Percentiles rank a stretch among this genome's conserved stretches.
Conservation (phyloP, 2,797 vertebrate species). For the Alfaro cultratus region DNA sequence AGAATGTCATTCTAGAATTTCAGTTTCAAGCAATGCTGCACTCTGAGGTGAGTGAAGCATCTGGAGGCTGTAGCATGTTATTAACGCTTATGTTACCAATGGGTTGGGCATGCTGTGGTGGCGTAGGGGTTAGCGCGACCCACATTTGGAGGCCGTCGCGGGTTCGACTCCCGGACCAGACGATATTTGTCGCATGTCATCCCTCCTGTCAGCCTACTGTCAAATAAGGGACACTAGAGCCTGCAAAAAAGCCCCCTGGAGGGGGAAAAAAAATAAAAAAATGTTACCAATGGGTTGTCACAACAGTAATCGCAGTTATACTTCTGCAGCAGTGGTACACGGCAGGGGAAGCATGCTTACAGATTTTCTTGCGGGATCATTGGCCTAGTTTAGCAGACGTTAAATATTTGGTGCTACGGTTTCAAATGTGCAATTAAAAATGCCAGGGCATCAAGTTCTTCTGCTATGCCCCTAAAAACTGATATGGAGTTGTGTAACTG, state of each 20-base stretch:
- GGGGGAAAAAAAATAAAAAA: too few species aligned
- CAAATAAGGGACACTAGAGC: too few species aligned
- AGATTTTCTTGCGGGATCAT: neutral
- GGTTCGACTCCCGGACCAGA: too few species aligned
- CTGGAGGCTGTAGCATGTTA: neutral
- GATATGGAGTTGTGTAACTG: neutral
- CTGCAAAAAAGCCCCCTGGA: too few species aligned
- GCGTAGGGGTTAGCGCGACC: too few species aligned
- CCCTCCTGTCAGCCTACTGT: too few species aligned
- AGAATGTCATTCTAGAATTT: neutral
- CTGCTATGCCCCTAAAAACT: neutral
- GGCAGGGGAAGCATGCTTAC: neutral
- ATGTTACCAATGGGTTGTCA: neutral
- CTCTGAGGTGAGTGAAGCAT: neutral
- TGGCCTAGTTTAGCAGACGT: neutral
- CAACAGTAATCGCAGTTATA: neutral
- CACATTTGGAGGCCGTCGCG: too few species aligned
- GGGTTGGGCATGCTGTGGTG: too few species aligned
- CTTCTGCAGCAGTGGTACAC: neutral
- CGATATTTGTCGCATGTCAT: too few species aligned
- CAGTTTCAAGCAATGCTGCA: neutral
- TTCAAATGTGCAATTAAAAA: neutral
- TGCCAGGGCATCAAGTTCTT: neutral
- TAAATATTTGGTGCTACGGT: neutral
- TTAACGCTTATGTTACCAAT: neutral